Evolutionary conservation across 2,888 invertebrate species (phyloP).

Genomic region (Electrophaes corylata): DNA sequence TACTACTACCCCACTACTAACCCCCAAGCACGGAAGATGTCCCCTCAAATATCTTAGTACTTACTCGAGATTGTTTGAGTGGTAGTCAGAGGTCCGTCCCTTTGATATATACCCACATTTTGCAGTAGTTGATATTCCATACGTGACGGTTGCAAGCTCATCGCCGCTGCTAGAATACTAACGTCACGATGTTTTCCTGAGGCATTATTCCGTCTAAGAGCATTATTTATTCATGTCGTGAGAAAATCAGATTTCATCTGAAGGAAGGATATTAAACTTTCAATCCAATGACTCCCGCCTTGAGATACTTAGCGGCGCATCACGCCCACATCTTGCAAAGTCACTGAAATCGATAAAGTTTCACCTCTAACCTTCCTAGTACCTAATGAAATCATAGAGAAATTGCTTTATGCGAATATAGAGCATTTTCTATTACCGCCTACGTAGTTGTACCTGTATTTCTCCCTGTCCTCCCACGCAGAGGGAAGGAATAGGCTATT

Average conservation of each 20-base stretch:
- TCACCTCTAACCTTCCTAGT: neutral
- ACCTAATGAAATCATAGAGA: neutral
- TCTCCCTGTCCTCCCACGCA: neutral
- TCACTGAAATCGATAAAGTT: conserved; percentile 12
- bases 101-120: too few species aligned
- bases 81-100: too few species aligned
- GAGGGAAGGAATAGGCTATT: neutral
- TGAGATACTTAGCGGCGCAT: conserved; percentile 7
- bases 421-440: neutral
- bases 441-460: too few species aligned
- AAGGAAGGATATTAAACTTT: neutral
- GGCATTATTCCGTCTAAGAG: too few species aligned
- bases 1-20: too few species aligned
- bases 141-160: too few species aligned
- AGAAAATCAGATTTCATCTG: neutral
- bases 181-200: too few species aligned
- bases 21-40: too few species aligned
- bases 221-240: neutral
- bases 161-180: too few species aligned
- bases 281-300: conserved; percentile 3
- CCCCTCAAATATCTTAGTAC: too few species aligned
- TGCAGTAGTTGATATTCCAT: too few species aligned
- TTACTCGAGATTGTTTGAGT: too few species aligned
- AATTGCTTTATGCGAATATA: neutral
- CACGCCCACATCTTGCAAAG: conserved; percentile 16